Evolutionary conservation across 2,113 vertebrate genomes (phyloP).

Genomic region (Macrotus californicus): DNA sequence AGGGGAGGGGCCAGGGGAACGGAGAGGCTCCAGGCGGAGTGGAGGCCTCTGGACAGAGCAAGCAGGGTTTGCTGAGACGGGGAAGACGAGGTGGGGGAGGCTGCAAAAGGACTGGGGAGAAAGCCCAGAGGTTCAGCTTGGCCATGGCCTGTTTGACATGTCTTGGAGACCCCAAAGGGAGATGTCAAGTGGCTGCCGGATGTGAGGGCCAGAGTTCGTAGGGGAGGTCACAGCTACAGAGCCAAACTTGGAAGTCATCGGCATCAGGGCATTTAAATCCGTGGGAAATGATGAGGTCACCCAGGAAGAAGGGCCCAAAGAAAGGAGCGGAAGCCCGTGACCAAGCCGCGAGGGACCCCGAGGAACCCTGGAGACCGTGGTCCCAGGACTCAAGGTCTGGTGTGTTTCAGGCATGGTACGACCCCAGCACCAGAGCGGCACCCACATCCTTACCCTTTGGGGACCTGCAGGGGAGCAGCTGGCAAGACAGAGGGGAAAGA

Average conservation of each 20-base stretch:
- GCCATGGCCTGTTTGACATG: background rate
- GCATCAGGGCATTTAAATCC: constrained; percentile 40
- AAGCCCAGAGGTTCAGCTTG: background rate
- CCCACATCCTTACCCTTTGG: accelerated
- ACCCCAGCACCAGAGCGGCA: accelerated
- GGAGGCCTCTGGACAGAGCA: background rate
- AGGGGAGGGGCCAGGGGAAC: background rate
- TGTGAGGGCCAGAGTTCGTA: background rate
- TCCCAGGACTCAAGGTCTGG: background rate
- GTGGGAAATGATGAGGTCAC: constrained; percentile 57
- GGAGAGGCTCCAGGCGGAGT: background rate
- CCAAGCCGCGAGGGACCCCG: background rate
- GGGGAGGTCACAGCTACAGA: background rate
- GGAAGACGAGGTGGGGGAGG: background rate
- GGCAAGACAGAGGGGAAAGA: background rate
- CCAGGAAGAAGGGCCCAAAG: background rate
- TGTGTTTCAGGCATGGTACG: accelerated
- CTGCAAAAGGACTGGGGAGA: background rate
- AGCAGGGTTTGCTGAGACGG: background rate
- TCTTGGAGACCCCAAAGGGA: constrained; percentile 40
- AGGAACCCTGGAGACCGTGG: background rate
- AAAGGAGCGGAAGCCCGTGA: background rate
- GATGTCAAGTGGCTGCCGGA: constrained; percentile 39
- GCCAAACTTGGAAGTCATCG: constrained; percentile 53
- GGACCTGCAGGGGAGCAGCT: background rate